phyloP scores from a whole-genome alignment of 2,113 vertebrate species.

The Forbesichthys papilliferus region DNA sequence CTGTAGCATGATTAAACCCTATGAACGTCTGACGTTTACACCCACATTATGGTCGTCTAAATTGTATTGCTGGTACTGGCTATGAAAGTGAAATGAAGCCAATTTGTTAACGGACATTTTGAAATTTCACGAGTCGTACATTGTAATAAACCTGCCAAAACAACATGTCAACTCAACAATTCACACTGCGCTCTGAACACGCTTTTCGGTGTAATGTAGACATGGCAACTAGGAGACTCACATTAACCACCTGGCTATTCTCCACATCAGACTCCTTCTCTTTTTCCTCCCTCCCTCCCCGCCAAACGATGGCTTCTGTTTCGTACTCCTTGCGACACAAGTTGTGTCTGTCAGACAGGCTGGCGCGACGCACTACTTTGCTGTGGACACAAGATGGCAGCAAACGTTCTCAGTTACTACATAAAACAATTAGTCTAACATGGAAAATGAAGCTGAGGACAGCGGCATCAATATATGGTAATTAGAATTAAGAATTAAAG shows the following conservation, averaged over 20 bases:
- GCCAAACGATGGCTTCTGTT: constrained; percentile 96
- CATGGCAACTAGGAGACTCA: constrained; percentile 6
- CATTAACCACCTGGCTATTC: constrained; percentile 80
- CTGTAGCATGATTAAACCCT: constrained; percentile 4
- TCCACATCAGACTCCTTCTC: constrained; percentile 89
- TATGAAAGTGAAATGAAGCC: background rate
- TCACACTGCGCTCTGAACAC: background rate
- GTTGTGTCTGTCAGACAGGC: constrained; percentile 92
- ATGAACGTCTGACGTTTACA: background rate
- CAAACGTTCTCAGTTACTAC: background rate
- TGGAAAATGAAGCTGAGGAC: no score
- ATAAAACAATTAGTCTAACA: background rate
- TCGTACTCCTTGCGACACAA: constrained; percentile 95
- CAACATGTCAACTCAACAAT: background rate
- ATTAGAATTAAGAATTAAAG: background rate
- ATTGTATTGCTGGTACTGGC: background rate
- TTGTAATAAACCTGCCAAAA: background rate
- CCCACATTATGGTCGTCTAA: background rate
- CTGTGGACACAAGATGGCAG: constrained; percentile 64
- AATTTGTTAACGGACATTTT: background rate
- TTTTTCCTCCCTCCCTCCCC: constrained; percentile 79
- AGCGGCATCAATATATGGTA: background rate
- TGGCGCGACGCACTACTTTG: constrained; percentile 95
- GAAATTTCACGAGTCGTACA: background rate
- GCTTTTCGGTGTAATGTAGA: background rate